Evolutionary conservation across 2,888 invertebrate species (phyloP), one percentile per base, ranked within the genome.

Genomic region (Tricholauxania praeusta): DNA sequence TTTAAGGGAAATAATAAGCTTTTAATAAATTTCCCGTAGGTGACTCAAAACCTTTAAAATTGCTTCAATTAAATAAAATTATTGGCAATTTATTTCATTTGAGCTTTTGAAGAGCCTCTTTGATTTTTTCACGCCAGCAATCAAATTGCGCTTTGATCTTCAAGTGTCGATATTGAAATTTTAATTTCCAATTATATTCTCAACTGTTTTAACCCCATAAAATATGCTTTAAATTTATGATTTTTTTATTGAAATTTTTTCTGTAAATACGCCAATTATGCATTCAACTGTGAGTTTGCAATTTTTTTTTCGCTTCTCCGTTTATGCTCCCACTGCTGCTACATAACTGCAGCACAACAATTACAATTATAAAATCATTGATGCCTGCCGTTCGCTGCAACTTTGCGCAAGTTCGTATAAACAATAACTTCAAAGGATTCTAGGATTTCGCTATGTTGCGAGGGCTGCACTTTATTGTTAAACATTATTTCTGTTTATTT

Each of bases 311-410:
- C 32, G n/a, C 19, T 53, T 15, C 15, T 53, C 17, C 39, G 52
- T 19, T 19, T 49, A 28, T 67, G 28, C 39, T 39, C 32, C 57
- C 49, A 48, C 8, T 32, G n/a, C 62, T 17, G 52, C 32, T 22
- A 39, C 39, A 62, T 47, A 53, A 47, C 70, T 63, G 63, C 70
- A 28, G 70, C 78, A 78, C 78, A 83, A 83, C 80, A 83, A 83
- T 83, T 82, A 83, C 83, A 83, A 83, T 83, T 83, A 76, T 82
- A 82, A 83, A 83, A 79, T 82, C 83, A 83, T 83, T 83, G 83
- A 83, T 80, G 83, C 83, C 79, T 78, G 76, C 19, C 49, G 51
- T 63, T 22, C 52, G 70, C 70, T 53, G 70, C 70, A 70, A 70
- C 70, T 70, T 70, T 70, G 63, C 70, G 53, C 62, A 63, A 70